Base-by-base conservation (phyloP, 2,888 invertebrate species). In the Erebia aethiops region DNA sequence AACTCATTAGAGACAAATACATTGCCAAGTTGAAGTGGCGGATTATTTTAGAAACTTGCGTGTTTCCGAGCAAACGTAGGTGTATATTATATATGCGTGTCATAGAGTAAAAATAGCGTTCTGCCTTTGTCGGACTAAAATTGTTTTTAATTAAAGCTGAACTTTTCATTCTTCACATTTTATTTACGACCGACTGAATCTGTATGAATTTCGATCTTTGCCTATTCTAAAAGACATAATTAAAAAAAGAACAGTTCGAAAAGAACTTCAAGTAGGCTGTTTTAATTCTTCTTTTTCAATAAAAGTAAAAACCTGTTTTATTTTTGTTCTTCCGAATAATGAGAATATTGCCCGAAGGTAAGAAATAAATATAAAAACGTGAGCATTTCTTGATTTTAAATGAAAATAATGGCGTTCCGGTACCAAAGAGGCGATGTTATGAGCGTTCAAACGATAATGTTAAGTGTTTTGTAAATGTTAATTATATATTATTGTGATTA, bases 381-480 rank as follows among this genome's bases (percentile, higher is more conserved):
- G 63, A 51, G n/a, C n/a, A 35, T 16, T 52, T 52, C 63, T 63
- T 26, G 61, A 46, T 46, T 61, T 61, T 16, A 18, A 43, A 43
- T 14, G 2, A 8, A 14, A 26, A 58, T 49, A 16, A n/a, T n/a
- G n/a, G 21, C n/a, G n/a, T 14, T 21, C 4, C 16, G 26, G 8
- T 43, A 58, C 13, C 62, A 71, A 71, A 74, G 84, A 84, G 84
- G 85, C 83, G 72, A 83, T 82, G 83, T 80, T 73, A 26, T 7
- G n/a, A 77, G 75, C 79, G 78, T 81, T 82, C 78, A 77, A 78
- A 78, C 76, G 81, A 82, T 83, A 80, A 75, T 82, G 78, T 82
- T 81, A 79, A 79, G 82, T 77, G 82, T 87, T 88, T 83, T 87
- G 86, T 89, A 87, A 87, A 88, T 90, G 89, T 91, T 92, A 90